phyloP scores from a whole-genome alignment of 23 tunicate genomes.

The Botrylloides violaceus region DNA sequence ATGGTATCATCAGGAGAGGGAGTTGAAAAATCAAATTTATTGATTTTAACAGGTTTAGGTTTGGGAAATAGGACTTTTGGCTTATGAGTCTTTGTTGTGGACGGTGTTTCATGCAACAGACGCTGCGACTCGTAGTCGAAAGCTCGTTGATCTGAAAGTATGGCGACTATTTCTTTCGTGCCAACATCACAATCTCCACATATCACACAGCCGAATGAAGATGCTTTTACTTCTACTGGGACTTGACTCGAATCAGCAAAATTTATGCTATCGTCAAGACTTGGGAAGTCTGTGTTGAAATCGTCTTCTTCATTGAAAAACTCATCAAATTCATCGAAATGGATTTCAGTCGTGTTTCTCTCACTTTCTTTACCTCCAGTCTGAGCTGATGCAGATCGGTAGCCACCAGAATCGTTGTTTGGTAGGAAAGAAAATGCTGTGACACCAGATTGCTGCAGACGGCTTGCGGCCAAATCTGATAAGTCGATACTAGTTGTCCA shows the following conservation, averaged over 20 bases:
- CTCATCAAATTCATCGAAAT: conserved; percentile 19
- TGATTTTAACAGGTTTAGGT: conserved; percentile 8
- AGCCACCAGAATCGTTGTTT: background rate
- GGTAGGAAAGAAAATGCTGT: background rate
- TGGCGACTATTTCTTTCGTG: background rate
- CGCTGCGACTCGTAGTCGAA: background rate
- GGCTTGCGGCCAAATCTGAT: conserved; percentile 18
- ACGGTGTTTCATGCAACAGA: background rate
- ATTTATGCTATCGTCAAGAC: background rate
- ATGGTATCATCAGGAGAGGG: conserved; percentile 26
- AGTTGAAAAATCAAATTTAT: conserved; percentile 10
- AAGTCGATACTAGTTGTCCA: background rate
- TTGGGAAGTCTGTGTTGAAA: background rate
- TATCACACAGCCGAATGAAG: conserved; percentile 6
- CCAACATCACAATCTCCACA: background rate
- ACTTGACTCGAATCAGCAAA: background rate
- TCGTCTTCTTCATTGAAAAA: conserved; percentile 1
- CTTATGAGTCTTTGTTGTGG: background rate
- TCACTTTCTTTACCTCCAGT: background rate
- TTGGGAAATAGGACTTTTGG: background rate
- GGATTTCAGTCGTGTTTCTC: background rate
- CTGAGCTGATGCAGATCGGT: background rate
- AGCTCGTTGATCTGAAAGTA: background rate
- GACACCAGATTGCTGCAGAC: background rate
- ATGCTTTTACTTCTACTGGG: background rate